A percentile compares a stretch with the other conserved stretches of the same genome.
Conservation (phyloP, 2,888 invertebrate species). For the Microdon myrmicae region DNA sequence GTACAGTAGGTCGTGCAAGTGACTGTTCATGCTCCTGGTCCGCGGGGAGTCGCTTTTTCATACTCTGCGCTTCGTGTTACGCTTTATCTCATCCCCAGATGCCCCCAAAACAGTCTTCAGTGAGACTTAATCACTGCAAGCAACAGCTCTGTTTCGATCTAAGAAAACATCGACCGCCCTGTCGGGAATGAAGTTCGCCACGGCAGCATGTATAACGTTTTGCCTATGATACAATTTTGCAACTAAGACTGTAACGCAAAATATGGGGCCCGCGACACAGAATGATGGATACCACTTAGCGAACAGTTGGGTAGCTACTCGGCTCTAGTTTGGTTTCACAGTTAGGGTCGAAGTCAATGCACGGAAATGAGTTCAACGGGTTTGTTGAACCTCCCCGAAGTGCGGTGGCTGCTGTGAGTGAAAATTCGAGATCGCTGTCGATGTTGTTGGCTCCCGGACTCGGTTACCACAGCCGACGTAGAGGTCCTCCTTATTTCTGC, state of each 20-base stretch:
- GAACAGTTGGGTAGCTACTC: conserved; percentile 11
- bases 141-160: background rate
- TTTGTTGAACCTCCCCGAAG: conserved; percentile 43
- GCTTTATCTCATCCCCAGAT: too few relatives aligned
- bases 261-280: conserved; percentile 18
- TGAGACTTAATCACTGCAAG: background rate
- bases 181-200: too few relatives aligned
- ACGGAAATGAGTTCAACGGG: conserved; percentile 46
- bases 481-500: too few relatives aligned
- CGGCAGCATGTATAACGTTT: too few relatives aligned
- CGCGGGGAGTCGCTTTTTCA: too few relatives aligned
- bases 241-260: too few relatives aligned
- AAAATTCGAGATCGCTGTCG: conserved; percentile 40
- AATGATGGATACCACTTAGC: conserved; percentile 22
- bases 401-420: conserved; percentile 34
- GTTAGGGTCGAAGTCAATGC: conserved; percentile 49
- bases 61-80: too few relatives aligned
- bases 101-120: background rate
- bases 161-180: conserved; percentile 17
- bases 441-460: too few relatives aligned
- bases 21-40: background rate
- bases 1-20: conserved; percentile 13
- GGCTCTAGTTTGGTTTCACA: conserved; percentile 14
- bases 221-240: too few relatives aligned
- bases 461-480: too few relatives aligned